Evolutionary conservation across 2,797 vertebrate species (phyloP), one percentile per base, ranked within the genome.

Genomic region (Eulemur albifrons): DNA sequence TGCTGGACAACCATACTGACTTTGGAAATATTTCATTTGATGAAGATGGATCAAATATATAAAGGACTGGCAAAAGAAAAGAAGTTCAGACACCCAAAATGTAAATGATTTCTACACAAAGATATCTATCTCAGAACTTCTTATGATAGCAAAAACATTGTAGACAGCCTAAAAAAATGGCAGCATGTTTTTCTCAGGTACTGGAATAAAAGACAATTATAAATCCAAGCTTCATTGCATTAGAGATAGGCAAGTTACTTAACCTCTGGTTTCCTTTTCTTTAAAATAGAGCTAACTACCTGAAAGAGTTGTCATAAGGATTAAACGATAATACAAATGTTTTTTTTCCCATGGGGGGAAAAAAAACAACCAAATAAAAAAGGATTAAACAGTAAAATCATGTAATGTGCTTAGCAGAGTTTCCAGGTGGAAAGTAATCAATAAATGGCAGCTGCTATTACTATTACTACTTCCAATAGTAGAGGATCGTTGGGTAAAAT

Each of bases 191-290:
- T 95, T 72, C 70, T 81, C 61, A 90, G 43, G 48, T 54, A 79
- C 50, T 63, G 15, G 45, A 92, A 91, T 86, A 90, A 87, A 86
- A 88, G 20, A 83, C 6, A 81, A 72, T 9, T 82, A 79, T 63
- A 94, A 96, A 90, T 18, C 20, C 40, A 93, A 97, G 45, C 9
- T 92, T 94, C 48, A 89, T 35, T 35, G 86, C 48, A 45, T 70
- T 59, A 94, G 27, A 76, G 13, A 61, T 2, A 88, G 25, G 32
- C 15, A 86, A 89, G 35, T 87, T 52, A 88, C 32, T 94, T 91
- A 95, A 86, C 5, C 18, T 23, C 25, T 18, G 40, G 48, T 61
- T 94, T 94, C 40, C 10, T 81, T 95, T 92, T 59, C 32, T 76
- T 89, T 77, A 85, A 96, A 93, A 82, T 30, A 65, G 21, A 25